Evolutionary conservation across 2,113 vertebrate genomes (phyloP), one percentile per base, ranked within the genome.

Genomic region (Arothron firmamentum): DNA sequence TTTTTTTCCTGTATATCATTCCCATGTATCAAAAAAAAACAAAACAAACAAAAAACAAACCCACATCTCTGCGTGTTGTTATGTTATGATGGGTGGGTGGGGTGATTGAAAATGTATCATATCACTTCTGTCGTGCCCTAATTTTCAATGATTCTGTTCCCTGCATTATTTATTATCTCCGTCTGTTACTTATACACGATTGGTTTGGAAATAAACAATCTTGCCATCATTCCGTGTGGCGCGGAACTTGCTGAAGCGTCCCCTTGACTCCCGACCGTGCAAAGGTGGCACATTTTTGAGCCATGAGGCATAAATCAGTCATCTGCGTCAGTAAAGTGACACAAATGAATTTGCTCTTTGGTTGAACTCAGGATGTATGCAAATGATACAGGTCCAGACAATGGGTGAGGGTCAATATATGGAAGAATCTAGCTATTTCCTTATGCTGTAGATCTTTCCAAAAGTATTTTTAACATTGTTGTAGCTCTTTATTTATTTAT

Each of bases 151-250:
- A 65, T 79, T 69, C 72, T 70, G 70, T 61, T 85, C 70, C 80
- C 78, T 46, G 50, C 75, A 79, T 90, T 89, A 91, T 90, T 90
- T 91, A 90, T 90, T 87, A 81, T 83, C 76, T 83, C 74, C 72
- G 74, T 88, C 83, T 83, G 64, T 82, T 84, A 70, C 69, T 79
- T 83, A 85, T 88, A 81, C 90, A 87, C 79, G 82, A 55, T 77
- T 81, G 80, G 76, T 88, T 89, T 89, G 87, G 63, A 89, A 91
- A 90, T 89, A 91, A 91, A 90, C 72, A 84, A 77, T 83, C 83
- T 83, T 84, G 71, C 75, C 78, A 83, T 77, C 62, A 77, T 67
- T 19, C 42, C 9, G 52, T 71, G 62, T 61, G 62, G 25, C 25
- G 6, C 25, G 3, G 25, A 28, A 28, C 25, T 28, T 5, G 25